Base-by-base conservation (phyloP, 2,888 invertebrate species). In the Podotricha telesiphe region DNA sequence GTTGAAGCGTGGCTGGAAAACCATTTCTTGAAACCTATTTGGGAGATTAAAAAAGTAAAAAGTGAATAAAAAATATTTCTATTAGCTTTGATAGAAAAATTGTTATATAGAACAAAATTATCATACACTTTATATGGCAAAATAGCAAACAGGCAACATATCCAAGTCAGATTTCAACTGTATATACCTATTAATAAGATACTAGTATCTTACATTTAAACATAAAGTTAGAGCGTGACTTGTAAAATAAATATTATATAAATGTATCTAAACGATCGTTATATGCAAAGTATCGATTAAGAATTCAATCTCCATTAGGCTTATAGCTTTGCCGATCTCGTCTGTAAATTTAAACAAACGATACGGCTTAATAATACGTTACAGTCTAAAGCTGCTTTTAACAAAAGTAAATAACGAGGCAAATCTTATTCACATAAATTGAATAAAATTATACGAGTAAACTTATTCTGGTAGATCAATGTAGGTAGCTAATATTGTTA, bases 251-350 rank as follows among this genome's bases (percentile, higher is more conserved):
- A 28, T 55, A 34, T 28, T 34, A 34, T 34, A 45, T 59, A 28
- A 28, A 17, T 28, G 42, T 22, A 59, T 45, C 22, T 59, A 59
- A 28, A 11, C 45, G 45, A 22, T 17, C 59, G 59, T 45, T 51
- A 47, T 63, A 45, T 55, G 63, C 79, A 75, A 75, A 72, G 73
- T 68, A 45, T 74, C 69, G 72, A 76, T 79, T 81, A 73, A 74
- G 74, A 74, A 72, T 69, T 65, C 69, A 76, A 63, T 72, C 55
- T 69, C 67, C 19, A 61, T 67, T 65, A 68, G 59, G 50, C 63
- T 67, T 69, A 71, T 58, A 70, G 69, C 70, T 70, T 75, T 68
- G 65, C 69, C 45, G 55, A 71, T 59, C 40, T 20, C 19, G 47
- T 47, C 63, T 68, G 47, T 64, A 64, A 68, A 58, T 58, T 68